Base-by-base conservation (phyloP, 2,797 vertebrate species). In the Danio aesculapii region DNA sequence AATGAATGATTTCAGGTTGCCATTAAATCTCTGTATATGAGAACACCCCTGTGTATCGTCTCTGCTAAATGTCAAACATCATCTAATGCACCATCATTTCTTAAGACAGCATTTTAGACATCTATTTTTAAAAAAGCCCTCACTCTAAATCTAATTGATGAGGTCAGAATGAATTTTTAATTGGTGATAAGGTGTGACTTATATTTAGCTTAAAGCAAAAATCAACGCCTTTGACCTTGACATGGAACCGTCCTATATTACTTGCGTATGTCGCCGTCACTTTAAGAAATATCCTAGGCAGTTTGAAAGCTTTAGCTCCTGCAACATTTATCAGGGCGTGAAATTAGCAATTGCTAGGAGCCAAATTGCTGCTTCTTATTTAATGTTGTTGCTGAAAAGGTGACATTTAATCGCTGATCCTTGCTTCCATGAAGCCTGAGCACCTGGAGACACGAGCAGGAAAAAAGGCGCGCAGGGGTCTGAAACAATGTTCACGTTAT, bases 321-420 rank as follows among this genome's bases (percentile, higher is more conserved):
- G 89, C 88, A 90, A 90, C 90, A 91, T 89, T 89, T 91, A 91
- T 91, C 90, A 91, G 85, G 89, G 89, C 88, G 89, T 91, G 90
- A 91, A 91, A 90, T 91, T 91, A 90, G 90, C 90, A 89, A 88
- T 90, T 86, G 89, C 90, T 90, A 88, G 88, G 85, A 90, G 87
- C 84, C 87, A 90, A 90, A 91, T 89, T 89, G 89, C 90, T 90
- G 88, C 88, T 85, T 89, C 88, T 90, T 90, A 90, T 91, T 91
- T 90, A 89, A 91, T 86, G 83, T 88, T 88, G 89, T 88, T 90
- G 89, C 89, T 88, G 86, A 91, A 88, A 30, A 90, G 88, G 90
- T 90, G 90, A 90, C 88, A 89, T 91, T 91, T 91, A 90, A 90
- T 89, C 87, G 82, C 89, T 89, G 87, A 89, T 89, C 87, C 85